Evolutionary conservation across 2,888 invertebrate species (phyloP).

Genomic region (Netelia fuscicornis): DNA sequence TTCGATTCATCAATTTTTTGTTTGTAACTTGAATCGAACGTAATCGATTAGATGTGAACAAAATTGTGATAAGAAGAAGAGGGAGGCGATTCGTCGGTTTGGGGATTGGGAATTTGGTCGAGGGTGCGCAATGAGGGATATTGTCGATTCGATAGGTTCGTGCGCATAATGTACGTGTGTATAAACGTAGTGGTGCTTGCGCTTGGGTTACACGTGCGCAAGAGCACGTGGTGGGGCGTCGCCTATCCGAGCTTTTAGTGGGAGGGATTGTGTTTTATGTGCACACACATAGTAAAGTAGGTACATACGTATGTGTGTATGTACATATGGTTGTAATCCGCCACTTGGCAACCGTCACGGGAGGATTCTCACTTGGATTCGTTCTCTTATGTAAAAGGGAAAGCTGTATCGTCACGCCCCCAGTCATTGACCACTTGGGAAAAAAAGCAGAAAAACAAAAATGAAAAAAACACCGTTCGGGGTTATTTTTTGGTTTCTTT

Average conservation of each 20-base stretch:
- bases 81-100: no score
- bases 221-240: constrained; percentile 80
- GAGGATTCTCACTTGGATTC: constrained; percentile 52
- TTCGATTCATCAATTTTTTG: no score
- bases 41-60: no score
- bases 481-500: neutral
- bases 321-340: constrained; percentile 48
- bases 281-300: neutral
- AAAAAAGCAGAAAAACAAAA: neutral
- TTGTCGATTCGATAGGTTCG: no score
- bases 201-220: constrained; percentile 68
- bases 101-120: no score
- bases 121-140: no score
- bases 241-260: constrained; percentile 70
- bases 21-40: no score
- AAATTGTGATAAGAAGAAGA: no score
- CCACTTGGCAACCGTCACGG: constrained; percentile 44
- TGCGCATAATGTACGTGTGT: neutral
- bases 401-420: neutral
- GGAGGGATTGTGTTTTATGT: constrained; percentile 57
- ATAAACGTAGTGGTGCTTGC: neutral
- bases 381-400: constrained; percentile 7
- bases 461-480: neutral
- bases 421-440: neutral
- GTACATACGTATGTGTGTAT: neutral